A percentile compares a stretch with the other conserved stretches of the same genome.
phyloP scores from a whole-genome alignment of 1,140 invertebrate genomes.

The roundworm (Caenorhabditis elegans) region DNA sequence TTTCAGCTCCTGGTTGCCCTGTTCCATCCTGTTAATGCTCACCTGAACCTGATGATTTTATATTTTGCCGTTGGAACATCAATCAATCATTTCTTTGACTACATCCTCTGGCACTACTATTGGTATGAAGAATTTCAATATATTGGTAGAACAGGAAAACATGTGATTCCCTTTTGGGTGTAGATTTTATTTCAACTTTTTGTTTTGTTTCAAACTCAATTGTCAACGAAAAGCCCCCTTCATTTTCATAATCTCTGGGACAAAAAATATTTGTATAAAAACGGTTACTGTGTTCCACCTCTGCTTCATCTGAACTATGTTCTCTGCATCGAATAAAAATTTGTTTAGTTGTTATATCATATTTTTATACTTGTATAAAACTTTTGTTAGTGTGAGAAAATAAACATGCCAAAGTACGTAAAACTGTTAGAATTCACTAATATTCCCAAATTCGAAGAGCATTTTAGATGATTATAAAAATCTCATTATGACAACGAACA shows the following conservation, averaged over 20 bases:
- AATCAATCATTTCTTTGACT: slow-evolving; percentile 50
- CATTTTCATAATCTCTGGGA: background rate
- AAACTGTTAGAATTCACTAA: no score
- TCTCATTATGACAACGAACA: no score
- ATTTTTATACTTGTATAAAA: no score
- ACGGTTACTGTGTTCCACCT: background rate
- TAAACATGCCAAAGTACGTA: no score
- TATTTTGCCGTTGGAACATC: slow-evolving; percentile 47
- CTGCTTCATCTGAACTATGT: background rate
- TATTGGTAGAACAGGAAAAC: slow-evolving; percentile 43
- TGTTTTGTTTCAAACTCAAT: background rate
- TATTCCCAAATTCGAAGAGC: no score
- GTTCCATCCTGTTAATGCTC: slow-evolving; percentile 48
- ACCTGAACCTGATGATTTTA: slow-evolving; percentile 49
- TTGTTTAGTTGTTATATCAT: no score
- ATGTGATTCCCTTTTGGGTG: slow-evolving; percentile 51
- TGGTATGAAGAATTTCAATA: slow-evolving; percentile 48
- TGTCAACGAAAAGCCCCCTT: background rate
- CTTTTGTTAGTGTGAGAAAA: no score
- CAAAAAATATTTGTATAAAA: background rate
- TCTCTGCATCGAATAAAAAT: no score
- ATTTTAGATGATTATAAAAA: no score
- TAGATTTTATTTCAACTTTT: background rate
- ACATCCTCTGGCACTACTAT: slow-evolving; percentile 53
- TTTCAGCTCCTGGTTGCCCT: slow-evolving; percentile 44